phyloP scores from a whole-genome alignment of 2,888 invertebrate genomes.

The Eupithecia exiguata region DNA sequence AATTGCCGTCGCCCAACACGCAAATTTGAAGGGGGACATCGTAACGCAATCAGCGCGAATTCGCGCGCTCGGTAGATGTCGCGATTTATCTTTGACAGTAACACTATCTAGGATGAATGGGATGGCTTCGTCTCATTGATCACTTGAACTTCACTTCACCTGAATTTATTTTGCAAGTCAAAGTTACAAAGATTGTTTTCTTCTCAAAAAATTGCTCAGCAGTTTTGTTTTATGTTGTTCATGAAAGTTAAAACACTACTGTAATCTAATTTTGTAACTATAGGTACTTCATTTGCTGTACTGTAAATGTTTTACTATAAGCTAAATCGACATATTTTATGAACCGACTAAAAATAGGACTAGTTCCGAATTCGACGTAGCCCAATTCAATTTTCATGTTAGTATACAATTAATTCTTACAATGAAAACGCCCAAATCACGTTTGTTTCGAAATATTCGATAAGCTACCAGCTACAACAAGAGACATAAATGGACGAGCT shows the following conservation, averaged over 20 bases:
- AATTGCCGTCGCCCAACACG: conserved; percentile 77
- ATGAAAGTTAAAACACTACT: background rate
- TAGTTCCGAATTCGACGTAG: background rate
- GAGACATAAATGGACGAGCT: background rate
- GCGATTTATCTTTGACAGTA: conserved; percentile 59
- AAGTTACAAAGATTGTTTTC: background rate
- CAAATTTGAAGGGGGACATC: conserved; percentile 80
- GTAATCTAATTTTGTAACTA: background rate
- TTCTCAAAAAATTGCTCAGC: background rate
- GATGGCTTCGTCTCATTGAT: conserved; percentile 24
- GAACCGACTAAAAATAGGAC: too few relatives aligned
- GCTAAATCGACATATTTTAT: too few relatives aligned
- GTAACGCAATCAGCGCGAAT: conserved; percentile 73
- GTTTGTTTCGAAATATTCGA: background rate
- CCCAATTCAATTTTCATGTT: background rate
- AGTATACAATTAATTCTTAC: too few relatives aligned
- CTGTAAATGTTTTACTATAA: background rate
- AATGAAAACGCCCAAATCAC: background rate
- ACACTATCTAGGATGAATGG: conserved; percentile 40
- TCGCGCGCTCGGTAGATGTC: conserved; percentile 75
- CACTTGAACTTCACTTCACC: conserved; percentile 25
- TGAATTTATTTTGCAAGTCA: conserved; percentile 8
- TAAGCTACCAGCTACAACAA: background rate
- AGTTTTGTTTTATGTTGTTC: background rate
- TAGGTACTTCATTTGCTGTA: too few relatives aligned